Base-by-base conservation (phyloP, 2,888 invertebrate genomes). In the Phengaris arion region DNA sequence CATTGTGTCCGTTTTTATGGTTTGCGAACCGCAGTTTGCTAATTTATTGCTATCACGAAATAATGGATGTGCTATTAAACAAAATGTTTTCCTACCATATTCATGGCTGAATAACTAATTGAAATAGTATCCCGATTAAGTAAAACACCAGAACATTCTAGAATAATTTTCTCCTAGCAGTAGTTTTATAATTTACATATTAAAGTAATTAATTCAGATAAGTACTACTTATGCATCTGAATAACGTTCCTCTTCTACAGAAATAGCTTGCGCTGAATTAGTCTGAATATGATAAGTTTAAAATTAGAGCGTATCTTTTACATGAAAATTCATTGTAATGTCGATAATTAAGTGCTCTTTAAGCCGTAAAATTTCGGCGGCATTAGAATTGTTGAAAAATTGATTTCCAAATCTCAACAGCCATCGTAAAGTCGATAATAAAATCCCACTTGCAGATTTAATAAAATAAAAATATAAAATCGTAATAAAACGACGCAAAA, bases 401-500 rank as follows among this genome's bases (percentile, higher is more conserved):
- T 35, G 35, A 64, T 64, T 64, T 64, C 64, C 13, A 64, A 64
- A 64, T 64, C 35, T 64, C 35, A 45, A 64, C 6, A 45, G 35
- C 6, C 5, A 35, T 64, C 64, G 35, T 64, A 64, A 64, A 64
- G 64, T 64, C 35, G 64, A 64, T 35, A 69, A 4, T 69, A 69
- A 69, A 69, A 69, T 46, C 13, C 13, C 46, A 46, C 48, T 48
- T 69, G 46, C 69, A 48, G 15, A 15, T 69, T 69, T 64, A 64
- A 64, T 64, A 69, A 48, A 69, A 48, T 69, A 48, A 69, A 69
- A 69, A 48, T 69, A 48, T 69, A 69, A 69, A 46, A 48, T 48
- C n/a, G 69, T 9, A n/a, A n/a, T 69, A 48, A 69, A 69, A 48
- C n/a, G n/a, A 7, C 7, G 46, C 48, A 69, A 69, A 48, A 48